phyloP scores from a whole-genome alignment of 2,888 invertebrate species.

The Micoletzkya japonica region DNA sequence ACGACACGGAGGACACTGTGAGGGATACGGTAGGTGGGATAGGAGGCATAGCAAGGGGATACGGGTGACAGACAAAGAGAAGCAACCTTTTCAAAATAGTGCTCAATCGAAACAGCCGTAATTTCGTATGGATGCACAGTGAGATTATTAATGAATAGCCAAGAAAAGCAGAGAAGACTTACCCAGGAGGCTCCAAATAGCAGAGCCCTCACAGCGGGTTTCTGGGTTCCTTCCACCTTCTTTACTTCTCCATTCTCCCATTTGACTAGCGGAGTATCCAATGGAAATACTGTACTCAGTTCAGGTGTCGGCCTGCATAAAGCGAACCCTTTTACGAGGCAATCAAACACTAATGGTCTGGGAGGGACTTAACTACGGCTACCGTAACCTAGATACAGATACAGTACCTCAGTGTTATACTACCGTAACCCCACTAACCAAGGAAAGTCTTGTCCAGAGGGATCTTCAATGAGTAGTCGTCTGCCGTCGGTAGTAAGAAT shows the following conservation, averaged over 20 bases:
- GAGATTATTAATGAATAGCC: no score
- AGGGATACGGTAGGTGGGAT: constrained; percentile 38
- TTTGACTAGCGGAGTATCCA: constrained; percentile 8
- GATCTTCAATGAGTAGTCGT: constrained; percentile 42
- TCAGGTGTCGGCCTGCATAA: constrained; percentile 20
- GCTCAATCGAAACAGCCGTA: no score
- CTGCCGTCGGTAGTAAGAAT: constrained; percentile 43
- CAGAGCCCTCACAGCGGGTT: constrained; percentile 73
- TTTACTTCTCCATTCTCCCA: constrained; percentile 16
- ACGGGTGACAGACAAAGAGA: no score
- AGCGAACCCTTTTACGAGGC: no score
- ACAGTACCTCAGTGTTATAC: neutral
- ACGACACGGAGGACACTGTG: constrained; percentile 83
- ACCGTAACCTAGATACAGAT: neutral
- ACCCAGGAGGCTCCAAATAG: constrained; percentile 91
- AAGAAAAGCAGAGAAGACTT: no score
- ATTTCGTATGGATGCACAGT: no score
- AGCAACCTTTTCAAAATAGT: no score
- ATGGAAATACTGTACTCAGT: constrained; percentile 2
- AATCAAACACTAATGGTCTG: no score
- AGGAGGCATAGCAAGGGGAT: no score
- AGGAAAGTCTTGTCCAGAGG: constrained; percentile 40
- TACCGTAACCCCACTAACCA: constrained; percentile 31
- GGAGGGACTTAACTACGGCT: no score
- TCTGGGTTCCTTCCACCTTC: constrained; percentile 13